Conservation (phyloP, 2,888 invertebrate species). For the Eristalinus aeneus region DNA sequence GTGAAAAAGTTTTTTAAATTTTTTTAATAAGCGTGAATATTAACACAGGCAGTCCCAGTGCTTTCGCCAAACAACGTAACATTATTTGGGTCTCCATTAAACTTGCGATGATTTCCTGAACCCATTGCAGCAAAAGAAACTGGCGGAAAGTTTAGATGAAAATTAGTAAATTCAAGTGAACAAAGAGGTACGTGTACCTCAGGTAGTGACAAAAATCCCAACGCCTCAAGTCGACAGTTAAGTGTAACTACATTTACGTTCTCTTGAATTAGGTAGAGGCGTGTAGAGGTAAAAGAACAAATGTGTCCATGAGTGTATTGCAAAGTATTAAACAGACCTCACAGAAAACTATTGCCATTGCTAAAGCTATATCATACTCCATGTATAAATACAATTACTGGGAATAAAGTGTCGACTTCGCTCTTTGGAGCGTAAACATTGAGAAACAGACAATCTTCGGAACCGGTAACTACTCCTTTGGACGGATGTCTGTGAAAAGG, state of each 20-base stretch:
- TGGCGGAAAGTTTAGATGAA: constrained; percentile 15
- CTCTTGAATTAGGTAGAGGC: constrained; percentile 77
- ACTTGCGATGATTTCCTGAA: constrained; percentile 80
- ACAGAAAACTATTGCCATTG: constrained; percentile 77
- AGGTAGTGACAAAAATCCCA: constrained; percentile 78
- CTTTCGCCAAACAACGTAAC: constrained; percentile 79
- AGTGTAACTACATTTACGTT: constrained; percentile 78
- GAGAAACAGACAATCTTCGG: constrained; percentile 78
- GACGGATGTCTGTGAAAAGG: constrained; percentile 76
- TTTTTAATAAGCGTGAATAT: constrained; percentile 76
- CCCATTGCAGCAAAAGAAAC: constrained; percentile 81
- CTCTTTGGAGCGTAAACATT: constrained; percentile 78
- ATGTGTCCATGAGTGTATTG: too few relatives aligned
- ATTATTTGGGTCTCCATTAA: constrained; percentile 80
- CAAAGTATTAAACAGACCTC: constrained; percentile 8
- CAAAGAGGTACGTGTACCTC: constrained; percentile 75
- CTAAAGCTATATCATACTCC: constrained; percentile 78
- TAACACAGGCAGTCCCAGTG: constrained; percentile 77
- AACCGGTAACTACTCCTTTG: constrained; percentile 73
- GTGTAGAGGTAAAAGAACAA: constrained; percentile 74
- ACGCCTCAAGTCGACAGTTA: constrained; percentile 78
- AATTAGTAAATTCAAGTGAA: neutral
- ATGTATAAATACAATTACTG: constrained; percentile 80
- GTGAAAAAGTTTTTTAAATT: constrained; percentile 77
- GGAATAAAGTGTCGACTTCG: constrained; percentile 69